Evolutionary conservation across 2,113 vertebrate genomes (phyloP), one percentile per base, ranked within the genome.

Genomic region (Uria aalge): DNA sequence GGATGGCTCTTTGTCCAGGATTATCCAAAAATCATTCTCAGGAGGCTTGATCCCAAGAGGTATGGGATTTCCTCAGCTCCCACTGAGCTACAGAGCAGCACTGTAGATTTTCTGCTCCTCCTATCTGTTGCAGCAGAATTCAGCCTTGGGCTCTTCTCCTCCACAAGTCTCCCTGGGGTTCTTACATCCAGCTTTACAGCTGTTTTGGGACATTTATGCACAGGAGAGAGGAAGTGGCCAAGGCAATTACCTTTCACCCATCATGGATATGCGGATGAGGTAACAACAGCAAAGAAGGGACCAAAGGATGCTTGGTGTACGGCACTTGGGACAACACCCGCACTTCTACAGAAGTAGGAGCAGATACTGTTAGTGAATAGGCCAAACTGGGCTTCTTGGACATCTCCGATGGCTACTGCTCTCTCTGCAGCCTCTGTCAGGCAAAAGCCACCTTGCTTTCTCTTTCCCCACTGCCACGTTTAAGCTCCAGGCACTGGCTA

Each of bases 1-100:
- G n/a, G 32, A 88, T 34, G 36, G 57, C 27, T 90, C 62, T 91
- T 95, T 85, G 94, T 85, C 92, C 92, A 56, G 63, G n/a, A 80
- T 83, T 95, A 92, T 75, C 60, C 40, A 40, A 57, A 84, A 74
- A 62, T 86, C 50, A 59, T 52, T 94, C 79, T 92, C 72, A 60
- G 74, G 68, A 68, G 71, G 13, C 18, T 66, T 55, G 73, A 72
- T 92, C 90, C 53, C 69, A 66, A 85, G 23, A 68, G 69, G 45
- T 57, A 62, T 20, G 29, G 62, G 80, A 43, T 92, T 92, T 90
- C 45, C n/a, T 74, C 68, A 74, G 74, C 16, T 92, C 57, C 48
- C 38, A 15, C 30, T 43, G 63, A 94, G 74, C 48, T 89, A 52
- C 38, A 47, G 56, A 87, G 17, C 34, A 66, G 27, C 38, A 30